Evolutionary conservation across 2,797 vertebrate genomes (phyloP), one percentile per base, ranked within the genome.

Genomic region (Diceros bicornis): DNA sequence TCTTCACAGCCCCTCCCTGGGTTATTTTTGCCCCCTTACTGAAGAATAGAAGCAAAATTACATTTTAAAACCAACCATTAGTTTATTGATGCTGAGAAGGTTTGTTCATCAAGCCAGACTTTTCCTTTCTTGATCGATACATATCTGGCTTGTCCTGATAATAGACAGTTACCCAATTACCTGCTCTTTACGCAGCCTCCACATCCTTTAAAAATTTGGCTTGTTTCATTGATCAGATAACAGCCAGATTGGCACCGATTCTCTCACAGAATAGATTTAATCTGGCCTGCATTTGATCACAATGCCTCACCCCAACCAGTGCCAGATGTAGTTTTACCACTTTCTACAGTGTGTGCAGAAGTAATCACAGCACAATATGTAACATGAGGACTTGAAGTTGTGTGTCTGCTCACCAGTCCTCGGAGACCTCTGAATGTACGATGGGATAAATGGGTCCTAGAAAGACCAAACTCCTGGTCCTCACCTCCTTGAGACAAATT

Each of bases 141-240:
- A 17, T 79, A 79, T 87, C 74, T 95, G 87, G 72, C 59, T 81
- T 89, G 64, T 96, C 84, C 86, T 89, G 68, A 68, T 89, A 94
- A 96, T 55, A 97, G 97, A 83, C 69, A 92, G 86, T 55, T 97
- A 94, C 82, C 95, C 95, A 97, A 95, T 98, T 98, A 97, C 27
- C 85, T 61, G 72, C 64, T 23, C 77, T 96, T 97, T 94, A 97
- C 34, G 16, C 57, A 89, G 57, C 4, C 69, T 69, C 94, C 3
- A 18, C 71, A 37, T 82, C 50, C 94, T 95, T 88, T 96, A 75
- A 93, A 32, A 94, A 12, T 55, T 27, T 7, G 3, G 83, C 79
- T 95, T 0, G 0, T 95, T 91, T 93, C 96, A 97, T 74, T 79
- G 95, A 97, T 88, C 90, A 87, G 77, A 34, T 61, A 91, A 91